Evolutionary conservation across 2,113 vertebrate genomes (phyloP), one percentile per base, ranked within the genome.

Genomic region (Etheostoma cragini): DNA sequence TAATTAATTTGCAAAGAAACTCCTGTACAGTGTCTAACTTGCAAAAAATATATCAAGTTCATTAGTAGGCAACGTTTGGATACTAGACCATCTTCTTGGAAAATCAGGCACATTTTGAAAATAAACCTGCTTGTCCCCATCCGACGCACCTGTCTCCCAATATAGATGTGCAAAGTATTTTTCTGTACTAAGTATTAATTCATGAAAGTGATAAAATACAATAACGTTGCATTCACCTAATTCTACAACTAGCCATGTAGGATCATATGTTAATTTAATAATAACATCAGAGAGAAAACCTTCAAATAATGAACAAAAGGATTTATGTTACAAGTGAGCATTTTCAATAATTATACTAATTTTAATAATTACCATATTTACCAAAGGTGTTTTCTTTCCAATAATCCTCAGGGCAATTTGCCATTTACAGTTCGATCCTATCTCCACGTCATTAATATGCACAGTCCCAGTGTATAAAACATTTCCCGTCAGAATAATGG

Each of bases 401-500:
- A 38, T 75, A 35, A 76, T 65, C 71, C 50, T 61, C 42, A 17
- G 17, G 30, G 30, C 24, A 38, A 16, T 63, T 60, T 54, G 49
- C 73, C 65, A 82, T 81, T 75, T 61, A 80, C 35, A 53, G 68
- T 38, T 78, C 73, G 2, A 19, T 72, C 30, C 22, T 50, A 76
- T 58, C 42, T 67, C 33, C 52, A 79, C 35, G 45, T 22, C 24
- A 30, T 84, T 53, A 83, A 61, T 64, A 78, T 81, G 61, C 78
- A 82, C 33, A 21, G 33, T 53, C 68, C 30, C 62, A 53, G 69
- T 17, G 35, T 70, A 72, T 84, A 74, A 89, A 87, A 72, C 54
- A 52, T 38, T 74, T 61, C 72, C 33, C 61, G 66, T 71, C 63
- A 63, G 33, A 81, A 80, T 87, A 91, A 90, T 86, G 67, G 84